Percentiles rank a stretch among this genome's conserved stretches.
Conservation (phyloP, 23 tunicate genomes). For the Trididemnum clinides region DNA sequence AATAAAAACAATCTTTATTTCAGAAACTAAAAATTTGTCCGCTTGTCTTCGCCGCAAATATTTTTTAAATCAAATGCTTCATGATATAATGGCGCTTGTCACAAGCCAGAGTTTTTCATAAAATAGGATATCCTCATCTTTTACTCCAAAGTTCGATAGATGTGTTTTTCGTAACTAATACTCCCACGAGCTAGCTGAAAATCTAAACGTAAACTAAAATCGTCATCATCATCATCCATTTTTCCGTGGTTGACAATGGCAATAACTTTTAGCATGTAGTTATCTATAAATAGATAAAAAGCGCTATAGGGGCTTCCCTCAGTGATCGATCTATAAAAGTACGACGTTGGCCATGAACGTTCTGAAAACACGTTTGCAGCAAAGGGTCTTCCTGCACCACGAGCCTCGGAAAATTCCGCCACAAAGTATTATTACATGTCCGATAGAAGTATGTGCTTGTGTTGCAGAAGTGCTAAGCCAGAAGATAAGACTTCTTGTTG, state of each 20-base stretch:
- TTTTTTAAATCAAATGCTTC: neutral
- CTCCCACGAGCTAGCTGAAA: neutral
- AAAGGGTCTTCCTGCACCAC: neutral
- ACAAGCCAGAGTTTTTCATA: neutral
- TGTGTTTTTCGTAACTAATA: neutral
- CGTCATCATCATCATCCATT: neutral
- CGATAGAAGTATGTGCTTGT: neutral
- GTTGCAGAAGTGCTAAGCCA: neutral
- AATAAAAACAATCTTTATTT: neutral
- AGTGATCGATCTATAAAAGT: neutral
- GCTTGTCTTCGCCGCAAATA: neutral
- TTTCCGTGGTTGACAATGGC: neutral
- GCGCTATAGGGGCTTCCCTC: neutral
- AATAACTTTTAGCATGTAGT: neutral
- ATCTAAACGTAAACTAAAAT: neutral
- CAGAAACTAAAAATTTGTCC: neutral
- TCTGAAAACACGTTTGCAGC: neutral
- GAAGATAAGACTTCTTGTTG: neutral
- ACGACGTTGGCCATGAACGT: neutral
- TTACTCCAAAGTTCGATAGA: neutral
- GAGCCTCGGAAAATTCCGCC: neutral
- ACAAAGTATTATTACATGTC: neutral
- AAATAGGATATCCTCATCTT: neutral
- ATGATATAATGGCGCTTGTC: neutral
- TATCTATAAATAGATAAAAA: neutral